Evolutionary conservation across 2,797 vertebrate genomes (phyloP), one percentile per base, ranked within the genome.

Genomic region (Acanthurus tractus): DNA sequence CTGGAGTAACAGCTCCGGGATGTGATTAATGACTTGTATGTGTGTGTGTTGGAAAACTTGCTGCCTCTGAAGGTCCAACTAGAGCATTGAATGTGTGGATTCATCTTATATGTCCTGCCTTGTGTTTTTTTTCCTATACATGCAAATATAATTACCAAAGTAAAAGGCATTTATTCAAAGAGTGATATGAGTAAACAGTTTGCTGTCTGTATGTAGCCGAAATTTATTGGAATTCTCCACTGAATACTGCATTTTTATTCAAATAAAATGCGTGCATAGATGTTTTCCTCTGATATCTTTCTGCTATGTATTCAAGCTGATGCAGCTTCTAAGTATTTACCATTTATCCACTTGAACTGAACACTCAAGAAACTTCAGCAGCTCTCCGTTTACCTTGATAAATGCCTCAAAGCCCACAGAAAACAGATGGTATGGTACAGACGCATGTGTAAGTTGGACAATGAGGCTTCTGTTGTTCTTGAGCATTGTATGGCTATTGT

Each of bases 1-100:
- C 23, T 66, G 36, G 46, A 62, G 17, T 17, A 10, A 11, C 17
- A 49, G 62, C 40, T 70, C 22, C 34, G 69, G 38, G 22, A 1
- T 50, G 22, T 74, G 23, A 63, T 66, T 59, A 49, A 66, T 81
- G 2, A 74, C 61, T 58, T 71, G 5, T 11, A 25, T 40, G 5
- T 7, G 38, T 40, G 13, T 40, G 55, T 61, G 62, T 3, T 70
- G 17, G 11, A 54, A 71, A 67, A 53, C n/a, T 20, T 68, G 22
- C 44, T n/a, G 18, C 42, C 50, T 49, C 57, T 46, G 6, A 48
- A 63, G 54, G 20, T 46, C 13, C 34, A 80, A 14, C 48, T 11
- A 10, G 8, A 4, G 36, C 20, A 22, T 18, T 6, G 22, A 23
- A 77, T 65, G 22, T 45, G 61, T 25, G 11, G 17, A 59, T 46